Conservation (phyloP, 2,888 invertebrate species). For the Lordiphosa fenestrarum region DNA sequence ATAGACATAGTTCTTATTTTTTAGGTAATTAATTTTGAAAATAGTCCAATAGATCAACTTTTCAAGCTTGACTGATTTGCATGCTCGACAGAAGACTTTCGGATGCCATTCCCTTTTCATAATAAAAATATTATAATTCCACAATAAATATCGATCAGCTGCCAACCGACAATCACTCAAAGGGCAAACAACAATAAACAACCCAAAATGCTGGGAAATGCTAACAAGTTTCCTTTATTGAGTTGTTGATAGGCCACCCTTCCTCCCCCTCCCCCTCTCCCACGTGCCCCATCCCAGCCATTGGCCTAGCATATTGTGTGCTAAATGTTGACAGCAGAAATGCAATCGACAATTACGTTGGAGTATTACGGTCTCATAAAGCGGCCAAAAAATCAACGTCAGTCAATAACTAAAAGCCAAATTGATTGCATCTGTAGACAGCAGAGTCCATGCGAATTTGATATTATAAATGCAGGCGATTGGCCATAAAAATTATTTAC, state of each 20-base stretch:
- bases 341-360: slow-evolving; percentile 65
- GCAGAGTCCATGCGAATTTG: slow-evolving; percentile 43
- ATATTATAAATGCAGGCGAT: slow-evolving; percentile 70
- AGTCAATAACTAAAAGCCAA: slow-evolving; percentile 43
- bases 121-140: slow-evolving; percentile 29
- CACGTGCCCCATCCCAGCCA: neutral
- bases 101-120: slow-evolving; percentile 8
- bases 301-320: slow-evolving; percentile 42
- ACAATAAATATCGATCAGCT: slow-evolving; percentile 54
- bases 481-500: slow-evolving; percentile 64
- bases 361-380: slow-evolving; percentile 66
- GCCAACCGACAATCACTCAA: slow-evolving; percentile 39
- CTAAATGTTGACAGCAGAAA: slow-evolving; percentile 53
- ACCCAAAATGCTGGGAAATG: slow-evolving; percentile 15
- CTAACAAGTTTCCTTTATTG: slow-evolving; percentile 64
- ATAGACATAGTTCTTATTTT: too few relatives aligned
- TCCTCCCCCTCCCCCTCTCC: slow-evolving; percentile 1
- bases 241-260: slow-evolving; percentile 48
- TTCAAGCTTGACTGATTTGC: too few relatives aligned
- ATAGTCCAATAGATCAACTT: too few relatives aligned
- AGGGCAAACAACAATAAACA: neutral
- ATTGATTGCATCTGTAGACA: slow-evolving; percentile 46
- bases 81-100: too few relatives aligned
- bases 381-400: slow-evolving; percentile 72
- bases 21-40: too few relatives aligned